phyloP scores from a whole-genome alignment of 2,888 invertebrate species.

The Acanthosepion pharaonis region DNA sequence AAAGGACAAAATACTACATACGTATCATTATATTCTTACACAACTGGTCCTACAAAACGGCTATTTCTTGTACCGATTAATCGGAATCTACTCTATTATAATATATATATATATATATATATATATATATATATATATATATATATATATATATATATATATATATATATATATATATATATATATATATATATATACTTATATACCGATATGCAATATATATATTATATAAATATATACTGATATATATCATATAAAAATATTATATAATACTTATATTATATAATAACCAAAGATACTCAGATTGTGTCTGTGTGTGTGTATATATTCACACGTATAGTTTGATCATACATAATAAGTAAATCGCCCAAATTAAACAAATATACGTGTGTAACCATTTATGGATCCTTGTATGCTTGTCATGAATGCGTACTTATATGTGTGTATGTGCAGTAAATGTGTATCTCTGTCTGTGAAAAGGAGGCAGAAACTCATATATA shows the following conservation, averaged over 20 bases:
- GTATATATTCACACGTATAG: neutral
- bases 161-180: neutral
- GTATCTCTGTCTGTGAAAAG: neutral
- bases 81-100: no score
- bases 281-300: conserved; percentile 33
- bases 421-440: neutral
- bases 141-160: neutral
- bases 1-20: no score
- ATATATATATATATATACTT: neutral
- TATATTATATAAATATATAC: neutral
- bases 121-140: no score
- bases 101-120: no score
- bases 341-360: neutral
- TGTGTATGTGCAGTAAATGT: neutral
- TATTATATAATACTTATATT: conserved; percentile 34
- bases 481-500: neutral
- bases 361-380: neutral
- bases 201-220: neutral
- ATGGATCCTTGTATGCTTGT: neutral
- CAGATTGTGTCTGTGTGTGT: neutral
- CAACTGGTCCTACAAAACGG: no score
- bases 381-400: neutral
- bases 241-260: neutral
- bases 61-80: no score
- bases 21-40: no score